Evolutionary conservation across 1,140 invertebrate genomes (phyloP), one percentile per base, ranked within the genome.

Genomic region (Dryas iulia): DNA sequence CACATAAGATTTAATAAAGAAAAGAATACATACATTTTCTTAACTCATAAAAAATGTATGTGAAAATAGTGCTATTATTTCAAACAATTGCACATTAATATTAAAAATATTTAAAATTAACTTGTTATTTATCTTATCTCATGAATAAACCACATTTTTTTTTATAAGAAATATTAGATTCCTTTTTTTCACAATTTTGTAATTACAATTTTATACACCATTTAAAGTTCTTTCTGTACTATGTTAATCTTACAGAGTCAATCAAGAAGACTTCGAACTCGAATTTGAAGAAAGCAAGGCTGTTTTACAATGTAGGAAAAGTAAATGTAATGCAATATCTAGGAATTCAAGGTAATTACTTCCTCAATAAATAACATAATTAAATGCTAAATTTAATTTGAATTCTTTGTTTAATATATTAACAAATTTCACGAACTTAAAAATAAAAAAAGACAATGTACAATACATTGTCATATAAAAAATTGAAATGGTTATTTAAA

Each of bases 201-300:
- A 39, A 39, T 1, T 39, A 6, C 14, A 39, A 39, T 39, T 18
- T 5, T 7, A 0, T 47, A 47, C n/a, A n/a, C n/a, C n/a, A n/a
- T n/a, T n/a, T n/a, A n/a, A n/a, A n/a, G n/a, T n/a, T n/a, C n/a
- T n/a, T n/a, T n/a, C n/a, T n/a, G n/a, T n/a, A n/a, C n/a, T n/a
- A n/a, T n/a, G n/a, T n/a, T n/a, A n/a, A n/a, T 54, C 72, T 74
- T 54, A 54, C 71, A 92, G 91, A 57, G 93, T 93, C 28, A 92
- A 93, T 71, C 94, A 95, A 68, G 97, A 98, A 84, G 98, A 99
- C 90, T 99, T 99, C 87, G 97, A 98, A 87, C 92, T 99, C 23
- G 97, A 98, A 88, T 95, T 96, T 73, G 97, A 98, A 89, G 98
- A 96, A 81, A 95, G 94, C 61, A 95, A 95, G 79, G 92, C 93